These are phyloP conservation scores for Nudaria mundana DNA, from an alignment of 2,888 invertebrate genomes.

Conservation along the genomic window DNA sequence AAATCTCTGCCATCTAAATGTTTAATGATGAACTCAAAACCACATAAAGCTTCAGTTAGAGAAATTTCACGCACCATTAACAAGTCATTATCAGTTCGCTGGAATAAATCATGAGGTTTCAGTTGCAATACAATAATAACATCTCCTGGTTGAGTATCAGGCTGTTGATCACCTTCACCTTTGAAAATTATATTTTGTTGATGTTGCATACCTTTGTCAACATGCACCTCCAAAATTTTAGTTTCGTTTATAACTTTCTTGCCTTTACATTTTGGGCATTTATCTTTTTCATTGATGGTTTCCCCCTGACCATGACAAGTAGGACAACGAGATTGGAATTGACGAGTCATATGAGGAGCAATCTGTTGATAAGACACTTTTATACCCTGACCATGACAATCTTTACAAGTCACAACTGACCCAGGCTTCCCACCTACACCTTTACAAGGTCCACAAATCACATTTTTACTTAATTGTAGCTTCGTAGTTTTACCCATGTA, in stretches of 20 bases:
- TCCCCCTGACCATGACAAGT: constrained; percentile 86
- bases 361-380: constrained; percentile 88
- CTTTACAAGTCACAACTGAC: constrained; percentile 83
- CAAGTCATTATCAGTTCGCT: constrained; percentile 88
- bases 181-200: constrained; percentile 92
- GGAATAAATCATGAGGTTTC: constrained; percentile 89
- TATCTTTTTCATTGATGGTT: constrained; percentile 89
- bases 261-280: constrained; percentile 91
- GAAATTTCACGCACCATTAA: constrained; percentile 87
- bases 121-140: constrained; percentile 93
- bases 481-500: constrained; percentile 94
- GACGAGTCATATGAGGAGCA: constrained; percentile 83
- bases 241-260: constrained; percentile 91
- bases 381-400: constrained; percentile 89
- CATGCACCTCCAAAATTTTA: constrained; percentile 92
- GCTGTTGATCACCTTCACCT: constrained; percentile 95
- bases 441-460: constrained; percentile 88
- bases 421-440: constrained; percentile 90
- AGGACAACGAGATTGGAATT: constrained; percentile 82
- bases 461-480: constrained; percentile 90
- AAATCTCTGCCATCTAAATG: constrained; percentile 95
- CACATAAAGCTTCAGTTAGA: constrained; percentile 94
- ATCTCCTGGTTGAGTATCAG: constrained; percentile 93
- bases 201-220: constrained; percentile 94
- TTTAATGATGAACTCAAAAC: constrained; percentile 90